Evolutionary conservation across 1,140 invertebrate species (phyloP).

Genomic region (Drosophila ambigua): DNA sequence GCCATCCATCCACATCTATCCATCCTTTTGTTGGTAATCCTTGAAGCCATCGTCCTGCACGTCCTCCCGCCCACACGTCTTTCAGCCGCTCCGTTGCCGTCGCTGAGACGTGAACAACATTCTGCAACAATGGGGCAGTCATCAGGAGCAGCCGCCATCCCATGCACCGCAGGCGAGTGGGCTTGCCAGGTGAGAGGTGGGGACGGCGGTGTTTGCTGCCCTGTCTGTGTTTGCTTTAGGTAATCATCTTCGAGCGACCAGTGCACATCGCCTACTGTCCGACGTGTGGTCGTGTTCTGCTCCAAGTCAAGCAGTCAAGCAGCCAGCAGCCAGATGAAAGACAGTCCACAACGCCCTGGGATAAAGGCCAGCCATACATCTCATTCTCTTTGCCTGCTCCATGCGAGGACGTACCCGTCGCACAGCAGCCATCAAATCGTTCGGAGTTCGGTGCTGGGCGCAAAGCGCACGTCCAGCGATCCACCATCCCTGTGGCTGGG

Average conservation of each 20-base stretch:
- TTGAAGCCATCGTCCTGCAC: constrained; percentile 61
- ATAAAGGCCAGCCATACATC: constrained; percentile 50
- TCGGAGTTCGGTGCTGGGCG: no score
- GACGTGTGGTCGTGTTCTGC: constrained; percentile 3
- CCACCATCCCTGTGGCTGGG: no score
- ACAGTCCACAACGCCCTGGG: constrained; percentile 17
- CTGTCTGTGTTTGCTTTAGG: constrained; percentile 79
- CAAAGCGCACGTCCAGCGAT: no score
- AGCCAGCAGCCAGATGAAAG: constrained; percentile 1
- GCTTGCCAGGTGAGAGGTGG: no score
- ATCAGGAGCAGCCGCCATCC: constrained; percentile 9
- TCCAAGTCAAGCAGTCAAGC: constrained; percentile 33
- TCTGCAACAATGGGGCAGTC: constrained; percentile 62
- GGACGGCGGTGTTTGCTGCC: constrained; percentile 56
- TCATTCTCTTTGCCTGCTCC: not conserved
- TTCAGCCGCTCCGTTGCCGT: constrained; percentile 22
- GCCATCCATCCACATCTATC: constrained; percentile 34
- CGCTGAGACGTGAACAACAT: constrained; percentile 38
- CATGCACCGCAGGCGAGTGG: no score
- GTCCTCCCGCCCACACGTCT: constrained; percentile 1
- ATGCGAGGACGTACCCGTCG: no score
- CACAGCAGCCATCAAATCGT: no score
- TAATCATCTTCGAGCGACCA: constrained; percentile 71
- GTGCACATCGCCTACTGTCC: not conserved
- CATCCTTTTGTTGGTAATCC: constrained; percentile 65